These are phyloP conservation scores for Oceanodroma tethys DNA, from an alignment of 2,113 vertebrate genomes.

Conservation along the genomic window DNA sequence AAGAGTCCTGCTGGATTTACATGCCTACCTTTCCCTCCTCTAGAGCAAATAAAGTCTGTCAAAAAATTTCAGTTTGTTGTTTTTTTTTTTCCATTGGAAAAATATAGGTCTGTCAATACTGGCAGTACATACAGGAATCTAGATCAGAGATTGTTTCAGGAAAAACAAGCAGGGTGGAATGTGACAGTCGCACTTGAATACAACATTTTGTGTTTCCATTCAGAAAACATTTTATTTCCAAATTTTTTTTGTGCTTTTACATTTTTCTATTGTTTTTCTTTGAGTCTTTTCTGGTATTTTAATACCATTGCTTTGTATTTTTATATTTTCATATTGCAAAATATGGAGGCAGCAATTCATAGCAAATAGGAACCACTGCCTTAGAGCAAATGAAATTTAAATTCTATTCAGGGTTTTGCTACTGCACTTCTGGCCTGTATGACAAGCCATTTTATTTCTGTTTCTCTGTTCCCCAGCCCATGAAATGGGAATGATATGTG, in stretches of 20 bases:
- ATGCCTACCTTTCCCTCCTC: background rate
- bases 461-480: background rate
- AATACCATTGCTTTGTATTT: background rate
- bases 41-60: background rate
- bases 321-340: background rate
- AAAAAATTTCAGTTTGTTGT: background rate
- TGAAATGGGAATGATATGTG: background rate
- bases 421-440: background rate
- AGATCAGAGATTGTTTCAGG: background rate
- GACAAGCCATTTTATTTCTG: background rate
- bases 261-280: background rate
- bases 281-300: background rate
- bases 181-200: background rate
- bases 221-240: background rate
- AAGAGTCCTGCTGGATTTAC: background rate
- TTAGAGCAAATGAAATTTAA: background rate
- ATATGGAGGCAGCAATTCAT: background rate
- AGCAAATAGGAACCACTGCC: background rate
- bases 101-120: background rate
- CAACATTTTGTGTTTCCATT: background rate
- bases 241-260: background rate
- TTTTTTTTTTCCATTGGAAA: background rate
- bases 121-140: background rate
- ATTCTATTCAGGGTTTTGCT: background rate
- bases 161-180: background rate